Conservation (phyloP, 2,797 vertebrate species). For the Adrianichthys oophorus region DNA sequence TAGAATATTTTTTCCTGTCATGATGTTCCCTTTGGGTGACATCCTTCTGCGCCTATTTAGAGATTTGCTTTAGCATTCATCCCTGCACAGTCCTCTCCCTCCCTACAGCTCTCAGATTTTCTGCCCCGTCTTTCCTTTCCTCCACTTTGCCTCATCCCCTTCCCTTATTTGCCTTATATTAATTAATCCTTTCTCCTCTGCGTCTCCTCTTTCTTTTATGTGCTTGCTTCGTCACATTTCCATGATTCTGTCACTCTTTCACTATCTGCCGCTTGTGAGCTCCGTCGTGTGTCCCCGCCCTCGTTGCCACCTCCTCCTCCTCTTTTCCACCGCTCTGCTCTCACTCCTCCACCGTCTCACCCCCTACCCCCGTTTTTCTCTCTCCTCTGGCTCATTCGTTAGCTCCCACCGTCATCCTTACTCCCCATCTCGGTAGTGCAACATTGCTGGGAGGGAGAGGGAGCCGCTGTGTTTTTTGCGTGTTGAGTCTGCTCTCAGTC, state of each 20-base stretch:
- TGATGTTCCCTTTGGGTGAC: constrained; percentile 23
- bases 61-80: constrained; percentile 60
- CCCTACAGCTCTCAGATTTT: constrained; percentile 31
- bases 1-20: constrained; percentile 4
- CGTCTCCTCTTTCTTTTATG: constrained; percentile 42
- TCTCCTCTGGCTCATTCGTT: constrained; percentile 63
- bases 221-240: constrained; percentile 68
- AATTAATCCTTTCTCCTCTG: constrained; percentile 25
- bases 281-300: constrained; percentile 48
- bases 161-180: constrained; percentile 23
- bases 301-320: constrained; percentile 43
- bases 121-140: constrained; percentile 24
- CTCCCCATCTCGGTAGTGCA: constrained; percentile 73
- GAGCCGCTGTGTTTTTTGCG: constrained; percentile 46
- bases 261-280: constrained; percentile 37
- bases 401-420: constrained; percentile 59
- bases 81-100: constrained; percentile 61
- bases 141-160: constrained; percentile 30
- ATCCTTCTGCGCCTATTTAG: constrained; percentile 31
- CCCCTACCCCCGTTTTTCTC: constrained; percentile 46
- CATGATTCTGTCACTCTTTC: constrained; percentile 61
- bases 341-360: constrained; percentile 43
- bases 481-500: constrained; percentile 90
- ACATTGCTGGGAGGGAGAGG: constrained; percentile 73
- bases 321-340: constrained; percentile 34